Conservation (phyloP, 2,797 vertebrate genomes). For the Sphenodon punctatus region DNA sequence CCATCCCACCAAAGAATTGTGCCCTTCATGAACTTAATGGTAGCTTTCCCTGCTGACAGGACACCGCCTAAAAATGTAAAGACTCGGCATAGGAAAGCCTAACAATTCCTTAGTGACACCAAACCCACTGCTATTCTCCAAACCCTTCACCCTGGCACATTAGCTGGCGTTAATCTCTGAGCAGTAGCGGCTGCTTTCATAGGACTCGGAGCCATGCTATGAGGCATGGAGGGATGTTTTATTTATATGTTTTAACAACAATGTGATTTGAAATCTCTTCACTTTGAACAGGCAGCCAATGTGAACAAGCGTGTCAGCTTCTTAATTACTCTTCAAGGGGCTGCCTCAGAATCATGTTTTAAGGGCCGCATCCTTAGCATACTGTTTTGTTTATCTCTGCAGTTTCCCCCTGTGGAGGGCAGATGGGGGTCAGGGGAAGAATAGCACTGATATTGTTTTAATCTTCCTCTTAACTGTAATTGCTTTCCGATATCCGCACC, state of each 20-base stretch:
- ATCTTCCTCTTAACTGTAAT: conserved; percentile 64
- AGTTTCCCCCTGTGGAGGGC: neutral
- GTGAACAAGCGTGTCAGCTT: neutral
- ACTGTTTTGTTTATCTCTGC: neutral
- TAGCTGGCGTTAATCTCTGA: neutral
- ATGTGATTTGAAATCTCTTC: neutral
- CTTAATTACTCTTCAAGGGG: neutral
- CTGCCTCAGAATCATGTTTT: neutral
- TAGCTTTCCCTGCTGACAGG: neutral
- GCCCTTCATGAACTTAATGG: neutral
- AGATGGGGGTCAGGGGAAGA: neutral
- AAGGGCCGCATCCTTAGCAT: neutral
- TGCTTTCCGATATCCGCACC: conserved; percentile 42
- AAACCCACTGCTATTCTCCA: neutral
- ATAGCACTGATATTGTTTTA: conserved; percentile 52
- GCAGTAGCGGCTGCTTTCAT: neutral
- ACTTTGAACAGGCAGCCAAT: neutral
- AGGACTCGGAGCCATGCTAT: neutral
- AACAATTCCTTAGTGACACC: neutral
- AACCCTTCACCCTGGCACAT: neutral
- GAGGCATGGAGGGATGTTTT: neutral
- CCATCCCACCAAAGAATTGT: too few relatives aligned
- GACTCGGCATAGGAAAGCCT: neutral
- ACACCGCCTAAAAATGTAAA: neutral
- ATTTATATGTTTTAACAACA: neutral